Percentiles rank a stretch among this genome's conserved stretches.
Conservation (phyloP, 2,797 vertebrate species). For the Darevskia nairensis region DNA sequence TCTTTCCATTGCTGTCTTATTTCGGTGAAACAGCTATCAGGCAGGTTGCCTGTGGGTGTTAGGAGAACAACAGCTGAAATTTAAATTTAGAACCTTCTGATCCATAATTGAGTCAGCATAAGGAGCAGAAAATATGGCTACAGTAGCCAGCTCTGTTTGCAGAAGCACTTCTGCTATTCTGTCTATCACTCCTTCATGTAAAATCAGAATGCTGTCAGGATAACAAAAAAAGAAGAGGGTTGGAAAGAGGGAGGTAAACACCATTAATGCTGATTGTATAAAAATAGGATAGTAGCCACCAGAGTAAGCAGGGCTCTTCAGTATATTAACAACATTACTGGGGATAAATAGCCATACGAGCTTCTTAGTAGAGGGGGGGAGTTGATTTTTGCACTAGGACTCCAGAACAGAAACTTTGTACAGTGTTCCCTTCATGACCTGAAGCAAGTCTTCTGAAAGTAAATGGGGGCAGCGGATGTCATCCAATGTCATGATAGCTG, state of each 20-base stretch:
- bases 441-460: slow-evolving; percentile 2
- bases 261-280: rapidly evolving
- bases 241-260: background rate
- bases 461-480: background rate
- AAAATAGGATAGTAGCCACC: background rate
- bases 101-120: background rate
- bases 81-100: background rate
- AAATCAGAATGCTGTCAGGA: background rate
- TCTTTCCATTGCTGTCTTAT: background rate
- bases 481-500: background rate
- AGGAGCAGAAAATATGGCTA: background rate
- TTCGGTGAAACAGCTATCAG: background rate
- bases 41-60: background rate
- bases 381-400: background rate
- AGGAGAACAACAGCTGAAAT: background rate
- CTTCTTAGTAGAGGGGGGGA: slow-evolving; percentile 1
- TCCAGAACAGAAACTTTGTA: background rate
- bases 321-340: background rate
- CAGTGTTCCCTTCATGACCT: background rate
- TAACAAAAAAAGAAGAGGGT: background rate
- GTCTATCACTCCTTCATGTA: background rate
- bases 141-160: background rate
- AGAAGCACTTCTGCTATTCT: background rate
- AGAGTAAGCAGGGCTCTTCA: background rate
- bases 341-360: background rate